Conservation (phyloP, 2,888 invertebrate genomes). For the Aethes cnicana region DNA sequence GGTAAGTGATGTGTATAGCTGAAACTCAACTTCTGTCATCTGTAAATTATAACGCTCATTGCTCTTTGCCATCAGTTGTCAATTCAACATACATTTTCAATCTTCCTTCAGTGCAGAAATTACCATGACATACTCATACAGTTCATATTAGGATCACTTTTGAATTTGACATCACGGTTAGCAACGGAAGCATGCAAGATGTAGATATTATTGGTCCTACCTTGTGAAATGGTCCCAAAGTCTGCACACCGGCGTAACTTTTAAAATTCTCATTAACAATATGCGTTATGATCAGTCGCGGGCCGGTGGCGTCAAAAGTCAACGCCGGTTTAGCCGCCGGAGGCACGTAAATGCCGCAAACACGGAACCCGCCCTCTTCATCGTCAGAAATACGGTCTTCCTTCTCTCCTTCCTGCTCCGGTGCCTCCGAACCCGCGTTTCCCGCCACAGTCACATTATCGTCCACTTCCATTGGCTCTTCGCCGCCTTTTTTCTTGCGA, state of each 20-base stretch:
- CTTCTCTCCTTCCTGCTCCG: slow-evolving; percentile 49
- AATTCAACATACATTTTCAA: no score
- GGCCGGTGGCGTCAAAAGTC: slow-evolving; percentile 88
- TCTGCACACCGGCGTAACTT: slow-evolving; percentile 93
- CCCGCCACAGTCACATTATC: slow-evolving; percentile 40
- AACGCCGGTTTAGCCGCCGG: slow-evolving; percentile 87
- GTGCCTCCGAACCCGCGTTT: slow-evolving; percentile 38
- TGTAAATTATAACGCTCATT: no score
- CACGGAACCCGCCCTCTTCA: slow-evolving; percentile 87
- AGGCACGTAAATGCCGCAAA: slow-evolving; percentile 93
- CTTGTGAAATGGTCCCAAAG: slow-evolving; percentile 97
- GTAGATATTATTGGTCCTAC: no score
- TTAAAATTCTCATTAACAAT: slow-evolving; percentile 98
- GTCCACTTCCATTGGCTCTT: slow-evolving; percentile 70
- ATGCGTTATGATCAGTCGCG: slow-evolving; percentile 93
- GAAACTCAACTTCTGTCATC: no score
- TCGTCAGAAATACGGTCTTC: slow-evolving; percentile 76
- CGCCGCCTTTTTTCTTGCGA: slow-evolving; percentile 53
- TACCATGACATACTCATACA: no score
- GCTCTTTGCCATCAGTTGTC: no score
- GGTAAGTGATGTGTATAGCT: no score
- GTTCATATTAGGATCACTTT: no score
- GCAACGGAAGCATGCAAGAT: no score
- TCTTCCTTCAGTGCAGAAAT: no score
- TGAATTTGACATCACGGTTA: no score